phyloP scores from a whole-genome alignment of 2,797 vertebrate genomes.

The Nasua narica region DNA sequence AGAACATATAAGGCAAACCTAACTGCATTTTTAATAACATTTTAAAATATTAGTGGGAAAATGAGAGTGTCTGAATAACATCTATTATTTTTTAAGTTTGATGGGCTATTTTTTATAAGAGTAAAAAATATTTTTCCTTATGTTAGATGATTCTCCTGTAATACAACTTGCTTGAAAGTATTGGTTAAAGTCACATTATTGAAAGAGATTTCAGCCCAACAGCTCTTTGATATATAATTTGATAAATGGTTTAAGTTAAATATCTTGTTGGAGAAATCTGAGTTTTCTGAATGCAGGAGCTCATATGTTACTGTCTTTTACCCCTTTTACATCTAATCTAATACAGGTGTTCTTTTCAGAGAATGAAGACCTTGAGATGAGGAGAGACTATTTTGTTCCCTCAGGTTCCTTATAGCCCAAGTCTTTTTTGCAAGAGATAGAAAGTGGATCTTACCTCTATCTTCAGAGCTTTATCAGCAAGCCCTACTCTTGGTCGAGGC shows the following conservation, averaged over 20 bases:
- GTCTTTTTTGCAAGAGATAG: neutral
- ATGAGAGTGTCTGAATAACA: neutral
- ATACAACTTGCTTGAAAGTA: neutral
- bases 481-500: neutral
- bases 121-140: neutral
- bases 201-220: slow-evolving; percentile 16
- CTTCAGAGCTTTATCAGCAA: neutral
- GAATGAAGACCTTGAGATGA: slow-evolving; percentile 15
- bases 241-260: slow-evolving; percentile 43
- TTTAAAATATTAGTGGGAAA: slow-evolving; percentile 44
- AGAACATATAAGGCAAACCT: neutral
- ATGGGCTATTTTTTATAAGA: slow-evolving; percentile 34
- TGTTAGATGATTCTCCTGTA: neutral
- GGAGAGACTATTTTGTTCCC: neutral
- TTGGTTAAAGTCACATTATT: slow-evolving; percentile 41
- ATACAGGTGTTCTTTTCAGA: slow-evolving; percentile 28
- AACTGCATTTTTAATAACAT: slow-evolving; percentile 59
- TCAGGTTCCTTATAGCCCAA: neutral
- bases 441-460: neutral
- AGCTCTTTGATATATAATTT: slow-evolving; percentile 25
- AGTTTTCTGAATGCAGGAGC: neutral
- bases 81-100: slow-evolving; percentile 19
- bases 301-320: neutral
- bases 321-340: neutral
- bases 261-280: slow-evolving; percentile 27